Evolutionary conservation across 2,113 vertebrate genomes (phyloP).

Genomic region (Crypturellus undulatus): DNA sequence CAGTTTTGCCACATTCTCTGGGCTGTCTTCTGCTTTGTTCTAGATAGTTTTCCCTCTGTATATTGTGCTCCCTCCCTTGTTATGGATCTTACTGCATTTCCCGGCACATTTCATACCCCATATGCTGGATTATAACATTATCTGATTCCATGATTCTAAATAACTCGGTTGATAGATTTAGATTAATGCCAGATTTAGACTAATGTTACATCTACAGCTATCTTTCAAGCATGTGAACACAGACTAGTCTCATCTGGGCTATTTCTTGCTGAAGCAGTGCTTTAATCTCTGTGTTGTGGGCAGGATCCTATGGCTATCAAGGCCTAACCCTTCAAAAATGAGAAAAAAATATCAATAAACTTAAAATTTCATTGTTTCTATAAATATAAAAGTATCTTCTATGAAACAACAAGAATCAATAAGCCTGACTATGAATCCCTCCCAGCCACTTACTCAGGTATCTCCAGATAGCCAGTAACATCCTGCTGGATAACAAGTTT

Average conservation of each 20-base stretch:
- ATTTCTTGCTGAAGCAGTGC: background rate
- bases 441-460: background rate
- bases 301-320: background rate
- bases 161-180: constrained; percentile 10
- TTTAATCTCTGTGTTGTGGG: background rate
- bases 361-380: background rate
- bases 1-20: background rate
- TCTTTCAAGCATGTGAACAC: background rate
- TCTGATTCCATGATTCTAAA: background rate
- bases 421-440: background rate
- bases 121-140: background rate
- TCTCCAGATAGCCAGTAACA: background rate
- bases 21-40: background rate
- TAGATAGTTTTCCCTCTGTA: background rate
- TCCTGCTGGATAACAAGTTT: background rate
- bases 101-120: background rate
- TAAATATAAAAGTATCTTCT: background rate
- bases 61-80: background rate
- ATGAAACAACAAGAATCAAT: background rate
- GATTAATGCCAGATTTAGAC: constrained; percentile 15
- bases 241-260: background rate
- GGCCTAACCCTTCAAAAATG: background rate
- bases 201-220: background rate
- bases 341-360: background rate
- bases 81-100: background rate